These are phyloP conservation scores for Stenichneumon culpator DNA, from an alignment of 2,888 invertebrate species.

Conservation along the genomic window DNA sequence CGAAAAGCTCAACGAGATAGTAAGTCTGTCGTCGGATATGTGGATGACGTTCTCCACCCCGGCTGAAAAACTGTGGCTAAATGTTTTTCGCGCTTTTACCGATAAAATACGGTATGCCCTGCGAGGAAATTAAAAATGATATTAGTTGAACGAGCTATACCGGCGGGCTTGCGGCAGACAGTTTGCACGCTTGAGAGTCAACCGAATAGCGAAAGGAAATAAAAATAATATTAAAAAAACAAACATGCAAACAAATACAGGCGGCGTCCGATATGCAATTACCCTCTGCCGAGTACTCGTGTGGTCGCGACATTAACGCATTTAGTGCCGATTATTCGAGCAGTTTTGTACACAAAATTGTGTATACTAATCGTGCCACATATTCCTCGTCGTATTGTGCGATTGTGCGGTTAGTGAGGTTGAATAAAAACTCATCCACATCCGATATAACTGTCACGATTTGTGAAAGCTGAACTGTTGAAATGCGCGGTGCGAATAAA, in stretches of 20 bases:
- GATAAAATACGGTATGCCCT: slow-evolving; percentile 70
- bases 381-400: neutral
- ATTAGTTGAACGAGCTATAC: slow-evolving; percentile 69
- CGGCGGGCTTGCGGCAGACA: slow-evolving; percentile 41
- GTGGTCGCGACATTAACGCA: slow-evolving; percentile 18
- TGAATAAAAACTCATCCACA: slow-evolving; percentile 8
- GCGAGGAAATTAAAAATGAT: slow-evolving; percentile 72
- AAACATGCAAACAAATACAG: slow-evolving; percentile 38
- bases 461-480: neutral
- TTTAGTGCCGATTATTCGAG: slow-evolving; percentile 33
- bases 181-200: neutral
- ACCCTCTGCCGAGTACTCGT: neutral
- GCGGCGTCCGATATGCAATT: slow-evolving; percentile 9
- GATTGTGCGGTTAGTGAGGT: neutral
- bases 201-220: slow-evolving; percentile 1
- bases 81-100: slow-evolving; percentile 58
- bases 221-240: slow-evolving; percentile 12
- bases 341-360: neutral
- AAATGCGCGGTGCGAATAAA: neutral
- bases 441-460: neutral
- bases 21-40: neutral
- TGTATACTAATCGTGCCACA: neutral
- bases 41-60: slow-evolving; percentile 16
- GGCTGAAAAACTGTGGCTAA: slow-evolving; percentile 40
- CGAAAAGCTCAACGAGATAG: slow-evolving; percentile 25